Evolutionary conservation across 2,113 vertebrate genomes (phyloP).

Genomic region (Silurus glanis): DNA sequence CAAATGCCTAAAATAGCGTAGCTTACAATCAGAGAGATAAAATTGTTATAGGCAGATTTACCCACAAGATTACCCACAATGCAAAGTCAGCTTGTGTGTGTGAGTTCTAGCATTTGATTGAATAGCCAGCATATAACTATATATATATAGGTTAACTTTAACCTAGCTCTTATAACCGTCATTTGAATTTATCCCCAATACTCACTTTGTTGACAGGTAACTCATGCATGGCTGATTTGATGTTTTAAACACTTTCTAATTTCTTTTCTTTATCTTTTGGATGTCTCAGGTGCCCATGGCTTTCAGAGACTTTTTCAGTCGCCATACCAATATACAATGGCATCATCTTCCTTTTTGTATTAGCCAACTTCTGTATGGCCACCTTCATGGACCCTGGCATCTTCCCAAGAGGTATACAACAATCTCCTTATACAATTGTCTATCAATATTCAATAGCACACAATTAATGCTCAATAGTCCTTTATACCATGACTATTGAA

Average conservation of each 20-base stretch:
- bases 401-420: conserved; percentile 87
- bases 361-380: conserved; percentile 99
- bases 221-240: background rate
- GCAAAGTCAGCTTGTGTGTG: background rate
- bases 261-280: background rate
- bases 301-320: conserved; percentile 86
- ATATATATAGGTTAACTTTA: background rate
- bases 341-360: conserved; percentile 89
- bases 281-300: conserved; percentile 85
- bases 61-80: background rate
- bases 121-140: background rate
- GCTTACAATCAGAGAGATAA: background rate
- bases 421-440: background rate
- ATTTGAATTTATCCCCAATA: background rate
- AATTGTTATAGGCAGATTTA: background rate
- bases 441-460: background rate
- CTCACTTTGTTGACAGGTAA: background rate
- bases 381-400: conserved; percentile 98
- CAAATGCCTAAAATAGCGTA: background rate
- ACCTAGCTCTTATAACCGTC: background rate
- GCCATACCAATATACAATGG: conserved; percentile 92
- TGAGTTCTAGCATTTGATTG: background rate
- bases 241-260: background rate
- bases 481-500: background rate
- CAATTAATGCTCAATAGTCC: background rate